Percentiles rank a stretch among this genome's conserved stretches.
Evolutionary conservation across 92 coral and sea anemone genomes (phyloP).

Genomic region (Epizoanthus scotinus): DNA sequence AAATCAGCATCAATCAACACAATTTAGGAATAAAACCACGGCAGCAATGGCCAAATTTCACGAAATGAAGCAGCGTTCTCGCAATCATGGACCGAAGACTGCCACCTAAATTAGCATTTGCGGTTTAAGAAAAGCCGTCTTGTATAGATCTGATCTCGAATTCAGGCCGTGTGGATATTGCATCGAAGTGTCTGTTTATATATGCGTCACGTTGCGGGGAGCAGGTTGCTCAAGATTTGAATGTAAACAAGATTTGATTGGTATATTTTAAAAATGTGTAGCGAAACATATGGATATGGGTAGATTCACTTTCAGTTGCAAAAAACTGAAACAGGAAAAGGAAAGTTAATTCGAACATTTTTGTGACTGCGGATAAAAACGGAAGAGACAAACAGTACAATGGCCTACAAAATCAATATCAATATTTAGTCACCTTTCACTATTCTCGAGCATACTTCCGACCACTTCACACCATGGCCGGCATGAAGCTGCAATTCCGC

Average conservation of each 20-base stretch:
- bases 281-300: not conserved
- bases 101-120: slow-evolving; percentile 10
- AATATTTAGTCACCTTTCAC: too few species aligned
- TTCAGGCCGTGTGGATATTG: slow-evolving; percentile 1
- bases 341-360: not conserved
- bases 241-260: slow-evolving; percentile 19
- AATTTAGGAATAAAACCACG: slow-evolving; percentile 1
- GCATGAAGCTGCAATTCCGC: too few species aligned
- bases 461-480: too few species aligned
- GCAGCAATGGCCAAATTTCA: not conserved
- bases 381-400: too few species aligned
- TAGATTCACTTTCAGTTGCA: not conserved
- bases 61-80: not conserved
- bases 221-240: slow-evolving; percentile 32
- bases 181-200: slow-evolving; percentile 29
- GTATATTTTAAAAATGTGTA: not conserved
- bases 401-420: too few species aligned
- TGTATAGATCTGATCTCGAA: not conserved
- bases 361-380: not conserved
- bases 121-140: slow-evolving; percentile 16
- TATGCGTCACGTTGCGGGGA: slow-evolving; percentile 30
- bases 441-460: too few species aligned
- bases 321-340: not conserved
- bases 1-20: slow-evolving; percentile 23
- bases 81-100: not conserved